These are phyloP conservation scores for Egretta garzetta DNA, from an alignment of 2,113 vertebrate species.

Conservation along the genomic window DNA sequence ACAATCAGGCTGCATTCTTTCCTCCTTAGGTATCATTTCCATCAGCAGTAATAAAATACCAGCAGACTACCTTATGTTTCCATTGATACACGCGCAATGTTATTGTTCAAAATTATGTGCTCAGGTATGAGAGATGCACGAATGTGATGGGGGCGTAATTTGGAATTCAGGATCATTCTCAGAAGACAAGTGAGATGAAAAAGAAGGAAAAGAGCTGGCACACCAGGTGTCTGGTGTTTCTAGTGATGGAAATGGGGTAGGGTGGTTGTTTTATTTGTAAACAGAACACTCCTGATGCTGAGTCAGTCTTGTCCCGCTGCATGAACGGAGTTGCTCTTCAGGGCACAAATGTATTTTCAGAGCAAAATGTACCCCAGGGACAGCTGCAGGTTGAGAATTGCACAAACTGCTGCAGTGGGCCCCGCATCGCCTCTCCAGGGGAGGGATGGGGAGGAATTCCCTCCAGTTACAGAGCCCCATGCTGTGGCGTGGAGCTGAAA, in stretches of 20 bases:
- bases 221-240: background rate
- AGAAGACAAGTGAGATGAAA: background rate
- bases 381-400: background rate
- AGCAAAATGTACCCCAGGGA: background rate
- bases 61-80: background rate
- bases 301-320: background rate
- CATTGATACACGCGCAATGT: background rate
- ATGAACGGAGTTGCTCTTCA: background rate
- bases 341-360: background rate
- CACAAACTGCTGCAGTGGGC: background rate
- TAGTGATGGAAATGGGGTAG: background rate
- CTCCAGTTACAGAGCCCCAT: background rate
- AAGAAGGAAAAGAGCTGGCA: background rate
- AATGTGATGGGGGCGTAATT: background rate
- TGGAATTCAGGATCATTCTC: background rate
- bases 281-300: background rate
- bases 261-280: background rate
- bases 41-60: background rate
- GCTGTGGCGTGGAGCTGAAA: background rate
- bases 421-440: rapidly evolving
- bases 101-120: background rate
- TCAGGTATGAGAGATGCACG: background rate
- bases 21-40: background rate
- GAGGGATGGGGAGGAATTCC: background rate
- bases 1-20: background rate